These are phyloP conservation scores for Bombus terrestris DNA, from an alignment of 1,140 invertebrate genomes.

Conservation along the genomic window DNA sequence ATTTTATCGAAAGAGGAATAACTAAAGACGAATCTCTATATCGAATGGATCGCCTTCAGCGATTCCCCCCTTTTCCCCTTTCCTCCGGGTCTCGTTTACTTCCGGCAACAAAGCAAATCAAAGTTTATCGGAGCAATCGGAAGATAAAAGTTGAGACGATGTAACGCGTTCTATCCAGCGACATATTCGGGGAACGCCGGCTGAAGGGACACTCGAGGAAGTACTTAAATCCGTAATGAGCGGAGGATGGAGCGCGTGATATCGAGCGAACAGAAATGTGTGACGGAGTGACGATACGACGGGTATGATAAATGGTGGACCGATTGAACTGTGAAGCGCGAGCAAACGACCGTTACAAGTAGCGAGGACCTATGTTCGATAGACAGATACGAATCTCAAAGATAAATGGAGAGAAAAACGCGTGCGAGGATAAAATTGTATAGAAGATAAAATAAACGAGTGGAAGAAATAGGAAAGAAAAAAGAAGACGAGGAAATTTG, in stretches of 20 bases:
- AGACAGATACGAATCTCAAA: background rate
- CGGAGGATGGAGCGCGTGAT: constrained; percentile 6
- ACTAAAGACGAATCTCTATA: background rate
- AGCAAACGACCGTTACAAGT: background rate
- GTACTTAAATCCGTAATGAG: constrained; percentile 17
- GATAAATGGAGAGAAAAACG: no score
- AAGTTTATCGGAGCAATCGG: no score
- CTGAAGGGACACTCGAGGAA: constrained; percentile 7
- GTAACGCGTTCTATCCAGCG: background rate
- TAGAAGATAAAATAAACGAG: background rate
- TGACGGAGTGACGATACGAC: background rate
- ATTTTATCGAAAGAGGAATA: background rate
- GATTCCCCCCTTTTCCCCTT: background rate
- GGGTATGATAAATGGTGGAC: background rate
- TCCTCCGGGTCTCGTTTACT: background rate
- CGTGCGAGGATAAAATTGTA: no score
- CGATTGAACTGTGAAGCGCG: background rate
- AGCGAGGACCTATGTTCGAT: background rate
- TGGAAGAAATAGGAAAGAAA: background rate
- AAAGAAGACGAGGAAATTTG: no score
- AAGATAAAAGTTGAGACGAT: no score
- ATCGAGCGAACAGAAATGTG: background rate
- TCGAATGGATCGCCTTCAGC: background rate
- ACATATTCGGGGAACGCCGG: background rate
- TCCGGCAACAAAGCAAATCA: background rate